Percentiles rank a stretch among this genome's conserved stretches.
Conservation (phyloP, 2,113 vertebrate species). For the Cyanoramphus novaezelandiae region DNA sequence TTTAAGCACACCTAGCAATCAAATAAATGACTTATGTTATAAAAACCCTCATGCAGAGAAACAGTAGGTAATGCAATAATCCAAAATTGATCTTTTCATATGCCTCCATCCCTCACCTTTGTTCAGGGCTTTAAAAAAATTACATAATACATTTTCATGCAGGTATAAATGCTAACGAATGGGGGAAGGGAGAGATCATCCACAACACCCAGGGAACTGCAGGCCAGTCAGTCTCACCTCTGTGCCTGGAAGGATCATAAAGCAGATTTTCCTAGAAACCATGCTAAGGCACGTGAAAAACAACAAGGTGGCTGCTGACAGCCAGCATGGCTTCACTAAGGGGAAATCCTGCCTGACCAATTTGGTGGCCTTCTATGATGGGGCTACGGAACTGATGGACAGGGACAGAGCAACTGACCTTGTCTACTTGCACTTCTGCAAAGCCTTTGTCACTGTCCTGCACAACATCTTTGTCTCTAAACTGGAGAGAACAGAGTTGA, state of each 20-base stretch:
- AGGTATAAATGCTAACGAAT: background rate
- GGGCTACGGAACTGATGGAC: background rate
- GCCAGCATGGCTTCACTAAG: background rate
- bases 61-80: background rate
- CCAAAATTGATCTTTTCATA: background rate
- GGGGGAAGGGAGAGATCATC: background rate
- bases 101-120: background rate
- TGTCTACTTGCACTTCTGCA: background rate
- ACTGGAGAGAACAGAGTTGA: background rate
- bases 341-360: background rate
- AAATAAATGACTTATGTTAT: constrained; percentile 30
- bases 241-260: background rate
- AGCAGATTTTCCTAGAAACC: background rate
- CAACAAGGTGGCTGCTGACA: background rate
- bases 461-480: background rate
- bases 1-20: constrained; percentile 38
- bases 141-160: background rate
- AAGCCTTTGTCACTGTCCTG: background rate
- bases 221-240: background rate
- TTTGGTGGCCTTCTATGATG: background rate
- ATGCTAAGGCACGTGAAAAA: background rate
- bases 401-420: background rate
- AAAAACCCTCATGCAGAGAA: background rate
- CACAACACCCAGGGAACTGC: background rate
- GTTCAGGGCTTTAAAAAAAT: background rate